A percentile compares a stretch with the other conserved stretches of the same genome.
Conservation (phyloP, 2,113 vertebrate genomes). For the Setophaga kirtlandii region DNA sequence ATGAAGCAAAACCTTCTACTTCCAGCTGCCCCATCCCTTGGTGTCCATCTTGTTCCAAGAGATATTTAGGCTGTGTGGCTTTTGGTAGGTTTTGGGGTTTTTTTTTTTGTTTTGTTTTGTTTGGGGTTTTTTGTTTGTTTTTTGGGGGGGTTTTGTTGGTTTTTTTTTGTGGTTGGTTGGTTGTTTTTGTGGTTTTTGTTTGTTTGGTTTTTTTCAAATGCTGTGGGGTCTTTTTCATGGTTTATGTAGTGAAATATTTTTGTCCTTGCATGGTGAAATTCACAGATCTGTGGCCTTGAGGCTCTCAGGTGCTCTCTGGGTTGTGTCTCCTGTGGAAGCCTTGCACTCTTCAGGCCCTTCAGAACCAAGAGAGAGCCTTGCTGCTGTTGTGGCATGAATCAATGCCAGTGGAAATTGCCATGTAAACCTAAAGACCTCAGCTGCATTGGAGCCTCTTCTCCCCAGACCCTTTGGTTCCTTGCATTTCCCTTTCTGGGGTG, state of each 20-base stretch:
- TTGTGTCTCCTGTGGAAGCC: not conserved
- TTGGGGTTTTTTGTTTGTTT: too few relatives aligned
- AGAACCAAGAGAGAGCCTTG: not conserved
- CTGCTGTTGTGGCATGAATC: not conserved
- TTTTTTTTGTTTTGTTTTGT: too few relatives aligned
- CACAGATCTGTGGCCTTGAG: not conserved
- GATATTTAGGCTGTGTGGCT: not conserved
- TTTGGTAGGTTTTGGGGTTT: not conserved
- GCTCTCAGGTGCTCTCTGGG: not conserved
- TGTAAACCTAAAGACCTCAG: not conserved
- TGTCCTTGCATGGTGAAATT: not conserved
- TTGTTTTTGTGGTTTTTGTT: not conserved
- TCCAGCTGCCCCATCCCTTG: not conserved
- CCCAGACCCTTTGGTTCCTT: not conserved
- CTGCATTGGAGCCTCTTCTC: not conserved
- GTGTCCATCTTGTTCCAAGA: not conserved
- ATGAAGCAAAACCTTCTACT: not conserved
- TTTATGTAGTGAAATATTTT: not conserved
- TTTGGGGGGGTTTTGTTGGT: not conserved
- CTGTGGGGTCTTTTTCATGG: rapidly evolving
- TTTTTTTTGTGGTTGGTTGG: not conserved
- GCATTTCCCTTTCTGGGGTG: not conserved
- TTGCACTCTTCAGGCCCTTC: not conserved
- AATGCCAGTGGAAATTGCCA: not conserved
- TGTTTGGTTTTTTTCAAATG: not conserved